A percentile compares a stretch with the other conserved stretches of the same genome.
phyloP scores from a whole-genome alignment of 2,888 invertebrate genomes.

The Aradus depressus region DNA sequence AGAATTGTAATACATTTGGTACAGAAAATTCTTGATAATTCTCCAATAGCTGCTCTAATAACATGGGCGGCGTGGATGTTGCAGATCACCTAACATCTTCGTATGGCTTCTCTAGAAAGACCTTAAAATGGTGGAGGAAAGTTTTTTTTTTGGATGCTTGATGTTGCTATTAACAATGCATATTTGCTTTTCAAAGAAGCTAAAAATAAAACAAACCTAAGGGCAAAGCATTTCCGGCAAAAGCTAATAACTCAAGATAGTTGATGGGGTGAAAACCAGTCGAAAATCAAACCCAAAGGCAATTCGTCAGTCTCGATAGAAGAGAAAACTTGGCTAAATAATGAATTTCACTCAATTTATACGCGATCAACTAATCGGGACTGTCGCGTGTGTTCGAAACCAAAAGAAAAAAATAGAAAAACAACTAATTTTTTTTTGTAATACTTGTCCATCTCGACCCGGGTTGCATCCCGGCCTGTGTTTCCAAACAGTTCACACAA shows the following conservation, averaged over 20 bases:
- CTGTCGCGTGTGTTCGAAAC: too few relatives aligned
- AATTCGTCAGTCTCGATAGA: neutral
- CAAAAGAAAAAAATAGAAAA: too few relatives aligned
- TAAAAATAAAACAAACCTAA: slow-evolving; percentile 1
- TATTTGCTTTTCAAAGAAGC: neutral
- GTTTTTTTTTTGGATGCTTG: slow-evolving; percentile 8
- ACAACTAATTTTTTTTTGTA: too few relatives aligned
- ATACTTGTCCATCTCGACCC: too few relatives aligned
- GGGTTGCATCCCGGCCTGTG: neutral
- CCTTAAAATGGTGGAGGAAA: too few relatives aligned
- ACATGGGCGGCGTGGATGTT: slow-evolving; percentile 14
- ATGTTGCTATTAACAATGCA: slow-evolving; percentile 3
- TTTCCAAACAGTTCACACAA: neutral
- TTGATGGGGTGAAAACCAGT: slow-evolving; percentile 4
- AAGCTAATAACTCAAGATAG: slow-evolving; percentile 2
- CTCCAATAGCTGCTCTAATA: neutral
- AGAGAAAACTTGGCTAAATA: too few relatives aligned
- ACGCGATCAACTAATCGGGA: too few relatives aligned
- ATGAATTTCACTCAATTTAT: too few relatives aligned
- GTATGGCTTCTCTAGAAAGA: slow-evolving; percentile 5
- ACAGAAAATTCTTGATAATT: neutral
- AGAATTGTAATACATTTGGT: neutral
- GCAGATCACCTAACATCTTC: slow-evolving; percentile 7
- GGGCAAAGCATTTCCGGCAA: neutral
- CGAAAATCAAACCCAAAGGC: too few relatives aligned